Evolutionary conservation across 2,797 vertebrate species (phyloP).

Genomic region (Sciurus vulgaris): DNA sequence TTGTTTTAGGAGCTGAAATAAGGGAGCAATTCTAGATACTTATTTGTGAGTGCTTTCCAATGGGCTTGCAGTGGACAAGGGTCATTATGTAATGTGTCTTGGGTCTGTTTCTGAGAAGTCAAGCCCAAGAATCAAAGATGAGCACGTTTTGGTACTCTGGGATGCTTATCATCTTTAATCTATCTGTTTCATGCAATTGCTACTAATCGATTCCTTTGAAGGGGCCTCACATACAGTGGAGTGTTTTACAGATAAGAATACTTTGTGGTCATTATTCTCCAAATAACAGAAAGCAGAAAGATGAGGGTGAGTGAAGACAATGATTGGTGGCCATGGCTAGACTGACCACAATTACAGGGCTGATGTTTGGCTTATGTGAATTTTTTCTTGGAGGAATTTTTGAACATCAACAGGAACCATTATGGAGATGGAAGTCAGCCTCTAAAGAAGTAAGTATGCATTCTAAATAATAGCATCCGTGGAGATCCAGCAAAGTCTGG

Average conservation of each 20-base stretch:
- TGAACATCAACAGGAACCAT: neutral
- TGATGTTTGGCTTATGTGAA: neutral
- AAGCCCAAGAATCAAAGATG: neutral
- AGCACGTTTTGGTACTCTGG: neutral
- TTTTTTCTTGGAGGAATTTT: neutral
- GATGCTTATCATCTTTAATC: neutral
- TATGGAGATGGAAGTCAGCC: neutral
- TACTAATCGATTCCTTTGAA: neutral
- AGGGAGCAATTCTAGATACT: neutral
- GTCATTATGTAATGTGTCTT: neutral
- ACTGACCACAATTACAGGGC: neutral
- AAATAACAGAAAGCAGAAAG: neutral
- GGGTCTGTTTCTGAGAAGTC: neutral
- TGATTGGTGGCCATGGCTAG: neutral
- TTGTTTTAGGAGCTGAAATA: neutral
- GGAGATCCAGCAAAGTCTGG: neutral
- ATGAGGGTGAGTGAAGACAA: neutral
- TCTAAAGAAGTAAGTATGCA: neutral
- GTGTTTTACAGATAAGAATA: neutral
- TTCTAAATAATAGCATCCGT: neutral
- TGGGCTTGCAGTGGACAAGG: neutral
- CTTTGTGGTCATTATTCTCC: neutral
- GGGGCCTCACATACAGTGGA: neutral
- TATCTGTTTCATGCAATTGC: neutral
- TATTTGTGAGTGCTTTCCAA: neutral